Evolutionary conservation across 2,888 invertebrate genomes (phyloP), one percentile per base, ranked within the genome.

Genomic region (Morinoia aosen): DNA sequence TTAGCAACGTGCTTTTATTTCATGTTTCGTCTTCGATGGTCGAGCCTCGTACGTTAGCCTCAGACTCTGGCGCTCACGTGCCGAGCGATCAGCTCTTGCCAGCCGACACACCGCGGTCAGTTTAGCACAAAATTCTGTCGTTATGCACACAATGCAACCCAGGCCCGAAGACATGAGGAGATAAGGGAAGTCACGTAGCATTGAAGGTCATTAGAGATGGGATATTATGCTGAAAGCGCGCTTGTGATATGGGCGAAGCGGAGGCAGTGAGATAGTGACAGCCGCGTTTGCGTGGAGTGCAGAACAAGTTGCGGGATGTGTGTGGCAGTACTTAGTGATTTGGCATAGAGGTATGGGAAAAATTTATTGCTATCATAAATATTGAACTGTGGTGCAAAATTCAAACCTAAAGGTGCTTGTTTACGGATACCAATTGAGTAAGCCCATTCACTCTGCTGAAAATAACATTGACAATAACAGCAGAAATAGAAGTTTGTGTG

Each of bases 151-250:
- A 76, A 16, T 76, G 76, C 48, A 19, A 16, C 5, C 5, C 12
- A 61, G 14, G 19, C 61, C 61, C 0, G 61, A 19, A 12, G 61
- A 33, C 76, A 76, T 76, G 10, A 25, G 33, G 76, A 76, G 76
- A 76, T 76, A 76, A 76, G 76, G 33, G 76, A 76, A 76, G 76
- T 76, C 76, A 76, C 76, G 76, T 76, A 76, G 76, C 76, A 76
- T 76, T 76, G 76, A 76, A 76, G 76, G 76, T 76, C 76, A 33
- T 76, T 76, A 76, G 76, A 25, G 76, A 76, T 76, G 76, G 76
- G 76, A 2, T 76, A 76, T 76, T 76, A 76, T 76, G 16, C 33
- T 76, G 76, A 33, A 33, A 76, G 76, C 76, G 25, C 25, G 76
- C 76, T 33, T 76, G 76, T 76, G 76, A 76, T 76, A 76, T 61